These are phyloP conservation scores for Dicerorhinus sumatrensis DNA, from an alignment of 2,113 vertebrate genomes.

Conservation along the genomic window DNA sequence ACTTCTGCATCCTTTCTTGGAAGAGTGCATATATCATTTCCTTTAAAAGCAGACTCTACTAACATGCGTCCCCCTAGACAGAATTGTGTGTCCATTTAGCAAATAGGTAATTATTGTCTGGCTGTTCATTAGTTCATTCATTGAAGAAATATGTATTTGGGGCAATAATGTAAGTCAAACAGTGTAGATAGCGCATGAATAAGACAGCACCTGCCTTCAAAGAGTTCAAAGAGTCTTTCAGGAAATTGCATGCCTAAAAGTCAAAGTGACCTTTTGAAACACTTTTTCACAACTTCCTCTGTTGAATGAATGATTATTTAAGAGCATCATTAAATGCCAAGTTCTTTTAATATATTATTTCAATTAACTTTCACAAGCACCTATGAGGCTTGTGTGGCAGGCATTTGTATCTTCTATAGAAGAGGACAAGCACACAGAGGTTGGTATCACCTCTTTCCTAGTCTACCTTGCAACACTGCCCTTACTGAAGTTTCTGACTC, in stretches of 20 bases:
- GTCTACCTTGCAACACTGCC: background rate
- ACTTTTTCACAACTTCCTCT: background rate
- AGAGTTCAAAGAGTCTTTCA: conserved; percentile 26
- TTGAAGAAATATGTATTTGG: background rate
- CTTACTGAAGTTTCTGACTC: background rate
- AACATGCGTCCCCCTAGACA: background rate
- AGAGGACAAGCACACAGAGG: background rate
- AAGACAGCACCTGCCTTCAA: background rate
- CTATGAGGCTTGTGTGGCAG: background rate
- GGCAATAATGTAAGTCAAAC: background rate
- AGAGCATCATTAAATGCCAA: conserved; percentile 47
- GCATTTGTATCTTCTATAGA: background rate
- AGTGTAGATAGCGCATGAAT: background rate
- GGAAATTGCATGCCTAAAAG: conserved; percentile 49
- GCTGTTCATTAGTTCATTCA: background rate
- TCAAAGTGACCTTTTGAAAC: conserved; percentile 18
- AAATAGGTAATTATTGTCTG: background rate
- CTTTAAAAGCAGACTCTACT: background rate
- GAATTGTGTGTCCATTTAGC: background rate
- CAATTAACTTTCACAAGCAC: conserved; percentile 37
- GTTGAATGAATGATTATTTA: conserved; percentile 31
- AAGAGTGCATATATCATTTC: background rate
- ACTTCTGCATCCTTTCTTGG: background rate
- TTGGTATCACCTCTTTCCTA: background rate
- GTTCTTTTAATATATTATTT: conserved; percentile 53